Conservation (phyloP, 2,797 vertebrate genomes). For the Sebastes taczanowskii region DNA sequence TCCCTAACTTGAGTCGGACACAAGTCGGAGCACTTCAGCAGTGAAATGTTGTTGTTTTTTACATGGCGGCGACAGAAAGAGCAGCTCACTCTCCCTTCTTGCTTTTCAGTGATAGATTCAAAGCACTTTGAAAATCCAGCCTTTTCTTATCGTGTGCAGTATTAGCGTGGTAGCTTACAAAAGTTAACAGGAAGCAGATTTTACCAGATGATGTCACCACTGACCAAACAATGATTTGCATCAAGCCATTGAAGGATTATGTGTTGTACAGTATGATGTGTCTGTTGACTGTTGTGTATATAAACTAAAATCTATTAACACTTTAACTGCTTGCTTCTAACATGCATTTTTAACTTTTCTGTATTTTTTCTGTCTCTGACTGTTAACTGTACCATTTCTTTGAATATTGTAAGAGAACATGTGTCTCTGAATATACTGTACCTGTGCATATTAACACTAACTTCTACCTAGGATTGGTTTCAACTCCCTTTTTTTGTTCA, state of each 20-base stretch:
- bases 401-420: slow-evolving; percentile 74
- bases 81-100: background rate
- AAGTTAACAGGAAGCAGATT: slow-evolving; percentile 10
- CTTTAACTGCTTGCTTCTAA: slow-evolving; percentile 80
- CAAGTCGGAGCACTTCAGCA: background rate
- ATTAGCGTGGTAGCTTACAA: background rate
- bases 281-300: slow-evolving; percentile 81
- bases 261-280: slow-evolving; percentile 52
- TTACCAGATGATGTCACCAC: slow-evolving; percentile 17
- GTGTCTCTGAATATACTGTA: slow-evolving; percentile 63
- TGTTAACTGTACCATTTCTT: slow-evolving; percentile 73
- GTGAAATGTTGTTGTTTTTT: background rate
- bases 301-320: slow-evolving; percentile 77
- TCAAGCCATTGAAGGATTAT: slow-evolving; percentile 45
- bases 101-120: slow-evolving; percentile 3
- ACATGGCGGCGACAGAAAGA: background rate
- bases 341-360: slow-evolving; percentile 72
- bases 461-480: slow-evolving; percentile 74
- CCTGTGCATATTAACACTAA: slow-evolving; percentile 81
- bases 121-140: slow-evolving; percentile 63
- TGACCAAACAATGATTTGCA: slow-evolving; percentile 34
- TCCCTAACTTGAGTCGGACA: background rate
- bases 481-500: slow-evolving; percentile 62
- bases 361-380: slow-evolving; percentile 70
- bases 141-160: slow-evolving; percentile 46